A percentile compares a stretch with the other conserved stretches of the same genome.
These are phyloP conservation scores for Hydropsyche betteni DNA, from an alignment of 2,888 invertebrate species.

Conservation along the genomic window DNA sequence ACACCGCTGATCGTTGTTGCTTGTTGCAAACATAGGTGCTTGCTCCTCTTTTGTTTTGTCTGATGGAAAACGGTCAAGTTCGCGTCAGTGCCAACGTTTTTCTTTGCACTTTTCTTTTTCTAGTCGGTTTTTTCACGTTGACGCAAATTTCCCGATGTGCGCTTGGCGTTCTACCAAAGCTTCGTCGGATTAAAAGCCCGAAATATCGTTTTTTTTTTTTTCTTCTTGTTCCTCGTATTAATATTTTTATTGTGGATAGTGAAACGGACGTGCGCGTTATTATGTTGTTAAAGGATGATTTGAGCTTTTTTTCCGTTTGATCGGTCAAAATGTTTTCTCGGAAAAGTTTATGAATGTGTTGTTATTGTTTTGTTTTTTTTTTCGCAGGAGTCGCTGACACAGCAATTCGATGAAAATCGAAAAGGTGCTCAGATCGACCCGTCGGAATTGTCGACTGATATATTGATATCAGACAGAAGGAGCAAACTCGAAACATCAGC, in stretches of 20 bases:
- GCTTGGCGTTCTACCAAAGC: not conserved
- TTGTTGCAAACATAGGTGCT: not conserved
- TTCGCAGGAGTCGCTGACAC: conserved; percentile 61
- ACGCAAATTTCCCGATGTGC: conserved; percentile 18
- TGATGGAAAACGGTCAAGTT: conserved; percentile 2
- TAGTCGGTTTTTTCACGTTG: conserved; percentile 1
- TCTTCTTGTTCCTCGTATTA: not conserved
- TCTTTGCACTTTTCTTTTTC: not conserved
- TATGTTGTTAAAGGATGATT: not conserved
- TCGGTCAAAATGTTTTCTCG: no score
- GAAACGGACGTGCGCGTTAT: not conserved
- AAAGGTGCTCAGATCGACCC: conserved; percentile 62
- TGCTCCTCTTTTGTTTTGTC: not conserved
- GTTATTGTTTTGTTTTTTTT: conserved; percentile 53
- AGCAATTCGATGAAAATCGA: conserved; percentile 62
- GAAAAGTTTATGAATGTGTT: no score
- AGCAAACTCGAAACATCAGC: conserved; percentile 69
- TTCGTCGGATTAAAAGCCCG: conserved; percentile 19
- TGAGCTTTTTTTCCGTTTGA: not conserved
- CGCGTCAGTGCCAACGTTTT: not conserved
- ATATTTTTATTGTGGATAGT: not conserved
- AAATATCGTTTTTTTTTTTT: conserved; percentile 24
- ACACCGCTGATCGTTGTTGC: conserved; percentile 31
- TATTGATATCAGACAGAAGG: conserved; percentile 61
- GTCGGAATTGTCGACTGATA: conserved; percentile 59